phyloP scores from a whole-genome alignment of 2,797 vertebrate species.

The Sciaenops ocellatus region DNA sequence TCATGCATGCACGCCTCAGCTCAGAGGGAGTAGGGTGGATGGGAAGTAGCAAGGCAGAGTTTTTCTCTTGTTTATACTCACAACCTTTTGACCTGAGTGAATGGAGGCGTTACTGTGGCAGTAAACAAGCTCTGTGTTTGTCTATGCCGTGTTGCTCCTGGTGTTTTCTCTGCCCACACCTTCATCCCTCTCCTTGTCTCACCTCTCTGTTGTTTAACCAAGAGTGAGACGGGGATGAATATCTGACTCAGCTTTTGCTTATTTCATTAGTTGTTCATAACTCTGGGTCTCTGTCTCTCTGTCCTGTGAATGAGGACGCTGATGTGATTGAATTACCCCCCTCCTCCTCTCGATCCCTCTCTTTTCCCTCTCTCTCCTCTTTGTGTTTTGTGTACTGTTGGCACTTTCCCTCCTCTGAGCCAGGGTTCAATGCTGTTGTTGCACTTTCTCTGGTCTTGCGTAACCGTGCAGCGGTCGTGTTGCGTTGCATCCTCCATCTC shows the following conservation, averaged over 20 bases:
- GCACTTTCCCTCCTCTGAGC: conserved; percentile 70
- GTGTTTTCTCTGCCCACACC: conserved; percentile 19
- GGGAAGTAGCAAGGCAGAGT: conserved; percentile 21
- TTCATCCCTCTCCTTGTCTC: conserved; percentile 29
- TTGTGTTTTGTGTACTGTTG: conserved; percentile 65
- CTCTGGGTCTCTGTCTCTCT: conserved; percentile 59
- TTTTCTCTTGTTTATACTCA: not conserved
- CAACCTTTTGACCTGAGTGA: conserved; percentile 41
- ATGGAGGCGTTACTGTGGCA: conserved; percentile 7
- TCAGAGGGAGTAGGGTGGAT: conserved; percentile 34
- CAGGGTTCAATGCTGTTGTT: conserved; percentile 73
- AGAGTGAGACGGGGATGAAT: conserved; percentile 52
- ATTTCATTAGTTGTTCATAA: conserved; percentile 80
- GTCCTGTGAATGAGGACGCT: conserved; percentile 74
- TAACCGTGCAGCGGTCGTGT: conserved; percentile 70
- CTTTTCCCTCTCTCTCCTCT: conserved; percentile 17
- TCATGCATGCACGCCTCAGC: conserved; percentile 34
- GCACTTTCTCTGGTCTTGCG: conserved; percentile 76
- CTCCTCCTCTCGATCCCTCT: conserved; percentile 29
- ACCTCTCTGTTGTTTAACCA: conserved; percentile 43
- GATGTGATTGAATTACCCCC: conserved; percentile 79
- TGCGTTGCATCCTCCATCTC: conserved; percentile 62
- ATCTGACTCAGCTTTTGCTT: conserved; percentile 78
- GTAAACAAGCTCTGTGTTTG: not conserved
- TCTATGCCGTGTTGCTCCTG: not conserved